These are phyloP conservation scores for Mythimna albipuncta DNA, from an alignment of 2,888 invertebrate genomes.

Conservation along the genomic window DNA sequence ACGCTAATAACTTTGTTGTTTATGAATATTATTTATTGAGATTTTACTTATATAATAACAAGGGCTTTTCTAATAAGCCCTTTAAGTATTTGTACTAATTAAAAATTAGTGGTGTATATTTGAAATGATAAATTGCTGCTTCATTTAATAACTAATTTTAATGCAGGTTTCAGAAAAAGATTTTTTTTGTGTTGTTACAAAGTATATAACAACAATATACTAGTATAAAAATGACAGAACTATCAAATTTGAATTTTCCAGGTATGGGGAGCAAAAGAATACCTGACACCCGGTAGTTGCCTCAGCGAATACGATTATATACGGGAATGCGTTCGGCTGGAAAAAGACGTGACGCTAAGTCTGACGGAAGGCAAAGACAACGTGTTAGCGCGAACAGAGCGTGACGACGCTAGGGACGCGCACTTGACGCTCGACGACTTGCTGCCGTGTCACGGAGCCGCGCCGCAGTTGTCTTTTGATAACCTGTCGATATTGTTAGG, in stretches of 20 bases:
- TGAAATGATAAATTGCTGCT: too few relatives aligned
- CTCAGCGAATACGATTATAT: slow-evolving; percentile 98
- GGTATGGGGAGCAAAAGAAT: slow-evolving; percentile 97
- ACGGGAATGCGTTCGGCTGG: slow-evolving; percentile 97
- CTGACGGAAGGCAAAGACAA: slow-evolving; percentile 92
- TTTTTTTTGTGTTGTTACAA: too few relatives aligned
- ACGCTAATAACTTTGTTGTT: too few relatives aligned
- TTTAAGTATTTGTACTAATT: too few relatives aligned
- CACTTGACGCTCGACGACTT: slow-evolving; percentile 94
- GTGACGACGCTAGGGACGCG: slow-evolving; percentile 95
- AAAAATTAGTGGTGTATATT: too few relatives aligned
- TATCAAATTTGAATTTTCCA: slow-evolving; percentile 70
- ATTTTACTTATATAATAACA: too few relatives aligned
- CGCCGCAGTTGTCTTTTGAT: slow-evolving; percentile 94
- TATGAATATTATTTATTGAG: too few relatives aligned
- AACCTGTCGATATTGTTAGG: slow-evolving; percentile 96
- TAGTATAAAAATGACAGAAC: neutral
- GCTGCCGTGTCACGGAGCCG: slow-evolving; percentile 93
- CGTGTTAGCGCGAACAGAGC: slow-evolving; percentile 94
- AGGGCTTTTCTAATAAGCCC: too few relatives aligned
- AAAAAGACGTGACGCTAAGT: slow-evolving; percentile 95
- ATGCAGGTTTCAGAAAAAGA: too few relatives aligned
- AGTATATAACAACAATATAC: neutral
- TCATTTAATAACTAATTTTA: too few relatives aligned
- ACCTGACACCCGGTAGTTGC: slow-evolving; percentile 95